A percentile compares a stretch with the other conserved stretches of the same genome.
Evolutionary conservation across 1,140 invertebrate genomes (phyloP).

Genomic region (Sipha flava): DNA sequence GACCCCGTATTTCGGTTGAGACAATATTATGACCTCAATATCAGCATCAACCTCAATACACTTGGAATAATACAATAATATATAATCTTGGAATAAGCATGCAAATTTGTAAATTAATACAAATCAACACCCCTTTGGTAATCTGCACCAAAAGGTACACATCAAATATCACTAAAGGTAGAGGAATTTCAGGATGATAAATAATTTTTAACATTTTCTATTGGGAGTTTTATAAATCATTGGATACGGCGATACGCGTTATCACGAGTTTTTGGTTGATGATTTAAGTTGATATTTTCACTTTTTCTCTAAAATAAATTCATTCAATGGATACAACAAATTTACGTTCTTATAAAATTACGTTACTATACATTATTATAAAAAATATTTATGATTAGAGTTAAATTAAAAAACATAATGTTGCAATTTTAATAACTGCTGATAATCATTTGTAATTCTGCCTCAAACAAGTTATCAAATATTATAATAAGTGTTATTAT

Average conservation of each 20-base stretch:
- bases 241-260: not conserved
- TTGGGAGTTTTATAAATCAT: not conserved
- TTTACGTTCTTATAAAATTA: no score
- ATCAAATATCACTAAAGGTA: not conserved
- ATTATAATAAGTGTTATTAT: no score
- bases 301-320: no score
- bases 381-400: no score
- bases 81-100: not conserved
- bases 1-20: no score
- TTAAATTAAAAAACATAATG: no score
- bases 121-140: not conserved
- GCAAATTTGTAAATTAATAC: not conserved
- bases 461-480: no score
- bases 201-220: constrained; percentile 12
- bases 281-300: not conserved
- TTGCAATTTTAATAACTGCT: no score
- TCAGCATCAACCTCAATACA: not conserved
- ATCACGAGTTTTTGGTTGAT: not conserved
- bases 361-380: no score
- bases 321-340: no score
- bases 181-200: not conserved
- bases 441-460: no score
- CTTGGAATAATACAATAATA: not conserved
- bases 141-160: not conserved
- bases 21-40: no score